Evolutionary conservation across 2,888 invertebrate species (phyloP), one percentile per base, ranked within the genome.

Genomic region (Drosophila mimetica): DNA sequence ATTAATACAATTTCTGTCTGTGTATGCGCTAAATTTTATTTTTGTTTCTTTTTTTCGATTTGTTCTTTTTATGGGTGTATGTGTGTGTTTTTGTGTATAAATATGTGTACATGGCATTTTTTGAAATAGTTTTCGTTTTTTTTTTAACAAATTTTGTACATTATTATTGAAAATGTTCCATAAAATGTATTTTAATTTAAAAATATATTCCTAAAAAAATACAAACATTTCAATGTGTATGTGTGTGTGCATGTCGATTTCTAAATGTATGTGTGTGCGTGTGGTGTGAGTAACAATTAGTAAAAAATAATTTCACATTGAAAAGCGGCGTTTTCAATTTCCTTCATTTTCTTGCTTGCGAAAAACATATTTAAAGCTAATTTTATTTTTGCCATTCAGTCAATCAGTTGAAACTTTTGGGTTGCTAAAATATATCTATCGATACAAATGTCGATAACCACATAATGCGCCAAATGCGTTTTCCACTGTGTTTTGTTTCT

Each of bases 341-440:
- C 37, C 48, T 42, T 61, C 16, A 37, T 52, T 59, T 71, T 59
- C 36, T 16, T 54, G 57, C 36, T 44, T 37, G 77, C 86, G 79
- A 79, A 81, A 80, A 74, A 50, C 36, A 48, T 54, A 41, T 74
- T 82, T 82, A 82, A 37, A 46, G 52, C 79, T 83, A 80, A 67
- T 57, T 73, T 67, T 83, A 74, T 86, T 77, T 86, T 87, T 85
- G 82, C 89, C 89, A 89, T 90, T 90, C 90, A 90, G 90, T 90
- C 90, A 90, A 90, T 90, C 90, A 90, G 90, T 90, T 89, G 90
- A 90, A 90, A 89, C 89, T 86, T 86, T 90, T 87, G 90, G 89
- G 83, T 71, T 78, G 76, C 70, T 75, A 50, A 41, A 37, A 51
- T 44, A 55, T 14, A 51, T 48, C 42, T 32, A 81, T 81, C 79